These are phyloP conservation scores for Apoda limacodes DNA, from an alignment of 2,888 invertebrate species.

Conservation along the genomic window DNA sequence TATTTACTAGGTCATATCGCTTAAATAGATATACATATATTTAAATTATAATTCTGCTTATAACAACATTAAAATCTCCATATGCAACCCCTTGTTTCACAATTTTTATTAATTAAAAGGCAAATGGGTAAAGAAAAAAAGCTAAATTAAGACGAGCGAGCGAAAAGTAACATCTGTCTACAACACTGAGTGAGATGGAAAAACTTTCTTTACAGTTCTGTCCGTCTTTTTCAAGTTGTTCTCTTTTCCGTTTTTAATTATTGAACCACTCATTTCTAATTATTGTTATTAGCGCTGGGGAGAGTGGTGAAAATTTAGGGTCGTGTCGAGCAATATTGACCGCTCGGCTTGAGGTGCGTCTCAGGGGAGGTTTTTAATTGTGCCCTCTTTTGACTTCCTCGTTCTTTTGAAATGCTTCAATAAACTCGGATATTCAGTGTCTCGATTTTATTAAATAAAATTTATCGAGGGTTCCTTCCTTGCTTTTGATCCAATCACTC, in stretches of 20 bases:
- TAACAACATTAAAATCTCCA: too few species aligned
- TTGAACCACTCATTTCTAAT: conserved; percentile 72
- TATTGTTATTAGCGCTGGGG: conserved; percentile 70
- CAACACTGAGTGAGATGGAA: conserved; percentile 11
- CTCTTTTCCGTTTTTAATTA: conserved; percentile 72
- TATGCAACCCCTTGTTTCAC: conserved; percentile 32
- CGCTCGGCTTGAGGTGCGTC: conserved; percentile 54
- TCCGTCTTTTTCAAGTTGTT: conserved; percentile 57
- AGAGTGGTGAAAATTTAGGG: conserved; percentile 69
- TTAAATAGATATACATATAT: too few species aligned
- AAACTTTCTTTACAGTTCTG: conserved; percentile 34
- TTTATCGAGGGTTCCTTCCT: conserved; percentile 33
- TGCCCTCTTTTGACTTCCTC: conserved; percentile 62
- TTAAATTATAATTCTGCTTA: too few species aligned
- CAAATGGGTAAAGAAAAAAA: conserved; percentile 43
- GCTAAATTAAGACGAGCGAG: conserved; percentile 44
- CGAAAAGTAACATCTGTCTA: conserved; percentile 26
- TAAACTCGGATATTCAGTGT: conserved; percentile 59
- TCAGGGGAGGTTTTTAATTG: conserved; percentile 63
- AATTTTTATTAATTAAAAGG: conserved; percentile 56
- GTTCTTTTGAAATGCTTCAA: conserved; percentile 61
- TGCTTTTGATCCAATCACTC: too few species aligned
- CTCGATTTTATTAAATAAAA: conserved; percentile 43
- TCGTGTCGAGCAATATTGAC: conserved; percentile 62
- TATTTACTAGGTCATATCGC: too few species aligned